phyloP scores from a whole-genome alignment of 2,113 vertebrate genomes.

The Columba janthina region DNA sequence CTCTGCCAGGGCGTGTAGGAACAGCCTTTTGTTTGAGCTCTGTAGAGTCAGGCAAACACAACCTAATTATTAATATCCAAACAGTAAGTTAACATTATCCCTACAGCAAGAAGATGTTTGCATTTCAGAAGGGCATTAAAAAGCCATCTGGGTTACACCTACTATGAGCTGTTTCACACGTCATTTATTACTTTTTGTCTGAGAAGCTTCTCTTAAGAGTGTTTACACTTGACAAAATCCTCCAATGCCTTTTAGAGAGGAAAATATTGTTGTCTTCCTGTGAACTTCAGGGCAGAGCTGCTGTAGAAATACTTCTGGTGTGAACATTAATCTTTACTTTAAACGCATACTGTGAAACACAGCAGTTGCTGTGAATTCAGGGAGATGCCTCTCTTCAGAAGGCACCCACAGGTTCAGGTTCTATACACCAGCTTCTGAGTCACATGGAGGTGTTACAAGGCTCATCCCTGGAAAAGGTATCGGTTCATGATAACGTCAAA shows the following conservation, averaged over 20 bases:
- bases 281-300: not conserved
- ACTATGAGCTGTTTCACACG: accelerated
- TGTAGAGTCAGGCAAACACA: not conserved
- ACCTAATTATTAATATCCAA: not conserved
- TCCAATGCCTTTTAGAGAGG: not conserved
- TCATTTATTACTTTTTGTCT: not conserved
- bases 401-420: not conserved
- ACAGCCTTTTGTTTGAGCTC: not conserved
- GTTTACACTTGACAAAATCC: not conserved
- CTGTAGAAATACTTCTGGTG: not conserved
- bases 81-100: not conserved
- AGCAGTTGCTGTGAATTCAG: not conserved
- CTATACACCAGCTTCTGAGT: not conserved
- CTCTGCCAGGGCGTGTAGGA: not conserved
- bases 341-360: not conserved
- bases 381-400: not conserved
- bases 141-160: not conserved
- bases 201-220: not conserved
- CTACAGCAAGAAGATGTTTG: not conserved
- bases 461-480: not conserved
- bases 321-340: not conserved
- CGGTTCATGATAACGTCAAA: not conserved
- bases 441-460: not conserved
- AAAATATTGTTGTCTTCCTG: not conserved
- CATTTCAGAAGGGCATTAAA: not conserved